Base-by-base conservation (phyloP, 1,140 invertebrate species). In the Eufriesea mexicana region DNA sequence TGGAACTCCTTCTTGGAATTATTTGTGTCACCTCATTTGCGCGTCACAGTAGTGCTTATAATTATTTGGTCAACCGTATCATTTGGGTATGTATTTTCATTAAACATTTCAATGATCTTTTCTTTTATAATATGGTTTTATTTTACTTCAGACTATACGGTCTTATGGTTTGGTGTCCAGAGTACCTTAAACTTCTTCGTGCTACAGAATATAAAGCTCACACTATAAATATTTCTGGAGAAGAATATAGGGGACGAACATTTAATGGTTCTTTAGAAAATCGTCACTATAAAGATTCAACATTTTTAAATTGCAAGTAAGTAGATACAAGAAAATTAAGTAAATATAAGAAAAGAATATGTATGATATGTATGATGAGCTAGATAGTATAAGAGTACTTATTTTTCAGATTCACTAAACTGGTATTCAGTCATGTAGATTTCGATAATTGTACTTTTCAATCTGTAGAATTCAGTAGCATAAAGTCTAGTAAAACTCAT, bases 1-100 rank as follows among this genome's bases (percentile, higher is more conserved):
- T 96, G 95, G 94, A 95, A 95, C 89, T 94, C 95, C 47, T 96
- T 95, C 76, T 91, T 95, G 78, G 95, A 95, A 83, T 87, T 95
- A 71, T 95, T 95, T 88, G 83, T 95, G 25, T 90, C 90, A n/a
- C 90, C 94, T n/a, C 94, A 95, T 86, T 90, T 94, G 51, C 92
- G 90, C 18, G 94, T 94, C 1, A 95, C 95, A 6, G 18, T 93
- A 55, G 83, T 92, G 47, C 87, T 94, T 74, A 83, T 93, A 72
- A 85, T 92, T 78, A 91, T 93, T 72, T 93, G 93, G 93, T 90
- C 89, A 45, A 88, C 91, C 7, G 85, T 90, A 67, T 91, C 91
- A 55, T 94, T 94, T 79, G 92, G 89, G 94, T 95, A 89, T 87
- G 86, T 51, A 70, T n/a, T 25, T 62, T 73, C 16, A 45, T 42